Evolutionary conservation across 2,113 vertebrate genomes (phyloP).

Genomic region (Isichthys henryi): DNA sequence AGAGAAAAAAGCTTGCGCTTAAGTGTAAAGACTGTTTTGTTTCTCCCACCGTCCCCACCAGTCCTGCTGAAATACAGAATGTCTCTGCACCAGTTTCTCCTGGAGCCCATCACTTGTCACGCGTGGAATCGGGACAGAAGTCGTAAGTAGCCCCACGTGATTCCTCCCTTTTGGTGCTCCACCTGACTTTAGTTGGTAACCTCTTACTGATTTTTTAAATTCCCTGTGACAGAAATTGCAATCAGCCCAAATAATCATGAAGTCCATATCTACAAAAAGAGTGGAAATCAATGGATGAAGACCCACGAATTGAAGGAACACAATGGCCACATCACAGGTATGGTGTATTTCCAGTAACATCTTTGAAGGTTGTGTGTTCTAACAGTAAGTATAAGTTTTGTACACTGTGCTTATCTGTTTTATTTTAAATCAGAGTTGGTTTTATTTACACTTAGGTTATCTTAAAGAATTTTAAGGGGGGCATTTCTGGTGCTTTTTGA

Average conservation of each 20-base stretch:
- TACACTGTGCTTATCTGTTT: not conserved
- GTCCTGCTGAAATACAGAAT: slow-evolving; percentile 53
- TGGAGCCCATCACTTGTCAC: slow-evolving; percentile 98
- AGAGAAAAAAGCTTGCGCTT: not conserved
- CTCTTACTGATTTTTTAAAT: not conserved
- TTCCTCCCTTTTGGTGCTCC: not conserved
- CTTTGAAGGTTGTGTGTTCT: not conserved
- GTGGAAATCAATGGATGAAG: slow-evolving; percentile 90
- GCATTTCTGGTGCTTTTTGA: not conserved
- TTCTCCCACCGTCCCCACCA: not conserved
- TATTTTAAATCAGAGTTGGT: not conserved
- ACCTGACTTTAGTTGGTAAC: not conserved
- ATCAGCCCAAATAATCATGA: slow-evolving; percentile 98
- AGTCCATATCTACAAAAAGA: slow-evolving; percentile 98
- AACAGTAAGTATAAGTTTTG: not conserved
- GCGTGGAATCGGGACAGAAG: slow-evolving; percentile 96
- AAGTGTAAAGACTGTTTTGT: not conserved
- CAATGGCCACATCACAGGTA: slow-evolving; percentile 97
- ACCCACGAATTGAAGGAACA: slow-evolving; percentile 95
- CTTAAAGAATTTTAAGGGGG: not conserved
- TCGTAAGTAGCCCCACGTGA: slow-evolving; percentile 62
- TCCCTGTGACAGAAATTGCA: slow-evolving; percentile 74
- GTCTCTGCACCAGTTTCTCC: slow-evolving; percentile 95
- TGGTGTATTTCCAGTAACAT: not conserved
- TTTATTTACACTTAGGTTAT: not conserved